A percentile compares a stretch with the other conserved stretches of the same genome.
Evolutionary conservation across 2,888 invertebrate species (phyloP).

Genomic region (Cremastobaeus sp.): DNA sequence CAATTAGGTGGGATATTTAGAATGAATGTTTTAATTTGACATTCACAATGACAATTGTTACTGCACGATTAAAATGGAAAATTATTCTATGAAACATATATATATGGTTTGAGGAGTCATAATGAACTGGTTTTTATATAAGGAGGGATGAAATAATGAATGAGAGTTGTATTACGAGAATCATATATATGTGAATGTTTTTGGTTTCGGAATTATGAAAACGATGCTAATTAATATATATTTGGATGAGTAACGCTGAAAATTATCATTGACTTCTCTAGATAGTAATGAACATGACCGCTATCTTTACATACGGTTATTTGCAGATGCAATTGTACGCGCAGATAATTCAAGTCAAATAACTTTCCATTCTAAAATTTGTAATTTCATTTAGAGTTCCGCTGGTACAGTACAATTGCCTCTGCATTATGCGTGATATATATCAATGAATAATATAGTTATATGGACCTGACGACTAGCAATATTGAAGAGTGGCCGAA

Average conservation of each 20-base stretch:
- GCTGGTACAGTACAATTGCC: slow-evolving; percentile 30
- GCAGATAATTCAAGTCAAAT: slow-evolving; percentile 1
- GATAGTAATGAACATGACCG: slow-evolving; percentile 33
- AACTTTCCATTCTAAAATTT: slow-evolving; percentile 5
- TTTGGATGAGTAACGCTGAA: slow-evolving; percentile 36
- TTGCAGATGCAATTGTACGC: slow-evolving; percentile 41
- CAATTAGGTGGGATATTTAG: too few relatives aligned
- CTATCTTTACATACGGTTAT: slow-evolving; percentile 30
- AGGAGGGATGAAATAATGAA: slow-evolving; percentile 23
- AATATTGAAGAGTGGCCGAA: slow-evolving; percentile 36
- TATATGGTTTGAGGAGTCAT: slow-evolving; percentile 30
- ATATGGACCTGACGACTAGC: slow-evolving; percentile 47
- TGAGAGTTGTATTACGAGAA: slow-evolving; percentile 34
- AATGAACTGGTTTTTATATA: slow-evolving; percentile 34
- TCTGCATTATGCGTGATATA: slow-evolving; percentile 48
- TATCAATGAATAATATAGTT: slow-evolving; percentile 46
- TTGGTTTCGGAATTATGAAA: slow-evolving; percentile 19
- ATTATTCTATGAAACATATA: slow-evolving; percentile 17
- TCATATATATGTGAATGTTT: slow-evolving; percentile 31
- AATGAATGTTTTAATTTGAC: too few relatives aligned
- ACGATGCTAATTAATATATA: slow-evolving; percentile 35
- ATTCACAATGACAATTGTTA: too few relatives aligned
- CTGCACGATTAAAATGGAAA: slow-evolving; percentile 5
- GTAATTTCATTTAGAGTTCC: slow-evolving; percentile 4
- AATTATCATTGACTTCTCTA: slow-evolving; percentile 43